Evolutionary conservation across 2,113 vertebrate species (phyloP).

Genomic region (Cheirogaleus medius): DNA sequence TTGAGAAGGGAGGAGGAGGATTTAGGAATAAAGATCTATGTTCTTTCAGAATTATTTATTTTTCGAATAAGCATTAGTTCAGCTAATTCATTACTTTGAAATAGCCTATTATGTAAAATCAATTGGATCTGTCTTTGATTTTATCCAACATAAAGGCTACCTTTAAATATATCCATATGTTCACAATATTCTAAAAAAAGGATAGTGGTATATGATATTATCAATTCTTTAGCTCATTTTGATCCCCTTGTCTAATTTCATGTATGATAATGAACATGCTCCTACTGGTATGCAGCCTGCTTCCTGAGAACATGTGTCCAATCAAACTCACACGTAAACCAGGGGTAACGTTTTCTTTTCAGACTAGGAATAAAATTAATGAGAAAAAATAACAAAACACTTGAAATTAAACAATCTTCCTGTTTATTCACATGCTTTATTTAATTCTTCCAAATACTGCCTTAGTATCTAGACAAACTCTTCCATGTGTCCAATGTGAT

Average conservation of each 20-base stretch:
- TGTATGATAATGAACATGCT: conserved; percentile 7
- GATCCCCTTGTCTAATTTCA: conserved; percentile 22
- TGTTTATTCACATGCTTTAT: conserved; percentile 8
- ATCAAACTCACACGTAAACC: conserved; percentile 17
- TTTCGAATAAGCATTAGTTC: conserved; percentile 73
- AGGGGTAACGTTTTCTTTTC: conserved; percentile 49
- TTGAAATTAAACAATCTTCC: conserved; percentile 25
- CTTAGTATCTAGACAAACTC: not conserved
- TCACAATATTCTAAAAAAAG: conserved; percentile 30
- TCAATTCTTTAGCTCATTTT: conserved; percentile 39
- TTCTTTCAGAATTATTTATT: conserved; percentile 78
- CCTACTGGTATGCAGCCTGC: not conserved
- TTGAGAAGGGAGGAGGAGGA: conserved; percentile 58
- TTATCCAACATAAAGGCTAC: conserved; percentile 62
- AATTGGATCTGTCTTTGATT: conserved; percentile 68
- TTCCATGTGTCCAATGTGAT: not conserved
- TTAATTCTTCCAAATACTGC: not conserved
- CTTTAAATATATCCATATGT: conserved; percentile 68
- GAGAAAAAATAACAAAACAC: conserved; percentile 36
- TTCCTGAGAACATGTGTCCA: conserved; percentile 19
- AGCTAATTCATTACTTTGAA: conserved; percentile 77
- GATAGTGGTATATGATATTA: not conserved
- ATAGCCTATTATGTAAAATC: conserved; percentile 70
- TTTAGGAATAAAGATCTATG: conserved; percentile 71
- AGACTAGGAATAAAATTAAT: conserved; percentile 45